Base-by-base conservation (phyloP, 2,888 invertebrate species). In the Pachliopta kotzebuea region DNA sequence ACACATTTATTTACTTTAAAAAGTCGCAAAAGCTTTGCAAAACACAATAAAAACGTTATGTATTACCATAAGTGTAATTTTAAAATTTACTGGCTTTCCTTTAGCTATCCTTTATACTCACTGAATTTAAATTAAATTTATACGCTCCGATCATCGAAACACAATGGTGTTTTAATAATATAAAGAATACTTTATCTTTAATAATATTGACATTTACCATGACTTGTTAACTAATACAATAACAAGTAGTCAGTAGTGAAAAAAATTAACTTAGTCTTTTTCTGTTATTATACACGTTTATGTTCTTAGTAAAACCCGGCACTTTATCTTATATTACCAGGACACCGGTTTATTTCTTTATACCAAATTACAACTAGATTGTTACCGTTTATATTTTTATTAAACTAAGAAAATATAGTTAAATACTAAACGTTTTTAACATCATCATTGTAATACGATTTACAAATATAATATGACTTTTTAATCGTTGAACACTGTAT, bases 201-300 rank as follows among this genome's bases (percentile, higher is more conserved):
- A 26, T 53, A 17, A 31, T 53, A 26, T 53, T 65, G 60, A 60
- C 65, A 65, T 65, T 60, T 18, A 9, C n/a, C 54, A 24, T 59
- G 59, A 54, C 59, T 63, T 63, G 53, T 58, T 63, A 54, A 54
- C 58, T 54, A 45, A 63, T 55, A 59, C 45, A 63, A 58, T 59
- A 49, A 53, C 62, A 56, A 49, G 23, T 56, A 17, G 31, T 56
- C 21, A 31, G 49, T 54, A 18, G n/a, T 11, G 45, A n/a, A n/a
- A 45, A 45, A n/a, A 45, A n/a, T 37, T 14, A 31, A 37, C 37
- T 1, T 37, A 14, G 4, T 37, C 4, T 37, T 14, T 37, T 37
- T 37, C 9, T 7, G 11, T 8, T 37, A 14, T 11, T 37, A 37
- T 14, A 37, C 0, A 14, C 14, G 8, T 37, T 37, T 37, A 37